Percentiles rank a stretch among this genome's conserved stretches.
phyloP scores from a whole-genome alignment of 2,113 vertebrate species.

The Nothoprocta perdicaria region DNA sequence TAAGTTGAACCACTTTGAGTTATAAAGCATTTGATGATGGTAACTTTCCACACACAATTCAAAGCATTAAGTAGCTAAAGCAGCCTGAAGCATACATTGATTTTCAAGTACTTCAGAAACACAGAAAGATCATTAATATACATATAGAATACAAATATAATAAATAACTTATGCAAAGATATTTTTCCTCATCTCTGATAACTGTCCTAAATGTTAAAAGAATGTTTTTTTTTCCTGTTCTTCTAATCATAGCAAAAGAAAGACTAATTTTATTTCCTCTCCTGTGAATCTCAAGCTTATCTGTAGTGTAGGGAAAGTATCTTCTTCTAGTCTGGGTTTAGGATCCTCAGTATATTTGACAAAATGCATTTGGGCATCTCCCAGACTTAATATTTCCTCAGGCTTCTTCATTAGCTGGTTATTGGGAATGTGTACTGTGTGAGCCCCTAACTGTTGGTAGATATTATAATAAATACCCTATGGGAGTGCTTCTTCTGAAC shows the following conservation, averaged over 20 bases:
- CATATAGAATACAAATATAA: not conserved
- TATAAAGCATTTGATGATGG: not conserved
- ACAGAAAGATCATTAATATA: not conserved
- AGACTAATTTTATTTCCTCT: not conserved
- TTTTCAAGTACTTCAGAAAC: not conserved
- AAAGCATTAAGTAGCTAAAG: not conserved
- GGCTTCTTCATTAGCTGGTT: not conserved
- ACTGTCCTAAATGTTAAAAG: not conserved
- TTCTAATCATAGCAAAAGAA: not conserved
- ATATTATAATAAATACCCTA: not conserved
- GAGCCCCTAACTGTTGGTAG: not conserved
- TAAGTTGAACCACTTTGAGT: not conserved
- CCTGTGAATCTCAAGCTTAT: not conserved
- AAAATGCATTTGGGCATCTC: not conserved
- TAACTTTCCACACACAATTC: not conserved
- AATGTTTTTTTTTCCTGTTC: not conserved
- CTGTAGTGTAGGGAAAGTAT: not conserved
- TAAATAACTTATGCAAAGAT: not conserved
- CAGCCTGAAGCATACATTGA: not conserved
- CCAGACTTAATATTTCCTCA: not conserved
- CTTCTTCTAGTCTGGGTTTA: not conserved
- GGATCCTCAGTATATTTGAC: not conserved
- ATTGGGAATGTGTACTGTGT: rapidly evolving
- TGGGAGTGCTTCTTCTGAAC: not conserved
- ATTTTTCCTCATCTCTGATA: not conserved